These are phyloP conservation scores for Numenius arquata DNA, from an alignment of 2,113 vertebrate species.

Conservation along the genomic window DNA sequence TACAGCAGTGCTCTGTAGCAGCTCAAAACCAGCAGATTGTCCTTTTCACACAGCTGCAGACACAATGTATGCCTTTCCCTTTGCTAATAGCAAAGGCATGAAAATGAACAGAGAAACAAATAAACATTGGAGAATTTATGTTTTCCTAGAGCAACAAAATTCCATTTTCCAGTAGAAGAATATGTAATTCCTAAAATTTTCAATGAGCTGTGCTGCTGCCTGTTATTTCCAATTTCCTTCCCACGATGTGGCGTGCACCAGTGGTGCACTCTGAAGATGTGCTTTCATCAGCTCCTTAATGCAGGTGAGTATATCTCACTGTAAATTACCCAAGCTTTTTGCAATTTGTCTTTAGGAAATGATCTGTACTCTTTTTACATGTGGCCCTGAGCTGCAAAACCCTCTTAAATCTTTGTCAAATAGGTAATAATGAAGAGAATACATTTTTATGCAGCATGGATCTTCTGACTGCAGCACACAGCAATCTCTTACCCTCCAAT, in stretches of 20 bases:
- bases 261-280: neutral
- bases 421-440: slow-evolving; percentile 2
- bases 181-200: neutral
- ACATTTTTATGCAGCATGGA: neutral
- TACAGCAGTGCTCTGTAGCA: neutral
- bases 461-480: neutral
- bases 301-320: neutral
- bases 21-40: neutral
- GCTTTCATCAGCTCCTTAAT: neutral
- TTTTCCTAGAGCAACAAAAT: neutral
- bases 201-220: neutral
- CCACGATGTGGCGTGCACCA: neutral
- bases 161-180: neutral
- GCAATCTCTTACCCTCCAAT: neutral
- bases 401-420: slow-evolving; percentile 46
- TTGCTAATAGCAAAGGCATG: neutral
- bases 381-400: neutral
- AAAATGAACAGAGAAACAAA: neutral
- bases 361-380: neutral
- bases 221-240: neutral
- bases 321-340: neutral
- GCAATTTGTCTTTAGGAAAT: slow-evolving; percentile 1
- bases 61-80: neutral
- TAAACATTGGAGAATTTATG: neutral
- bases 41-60: neutral